Base-by-base conservation (phyloP, 2,797 vertebrate species). In the Kryptolebias ocellatus region DNA sequence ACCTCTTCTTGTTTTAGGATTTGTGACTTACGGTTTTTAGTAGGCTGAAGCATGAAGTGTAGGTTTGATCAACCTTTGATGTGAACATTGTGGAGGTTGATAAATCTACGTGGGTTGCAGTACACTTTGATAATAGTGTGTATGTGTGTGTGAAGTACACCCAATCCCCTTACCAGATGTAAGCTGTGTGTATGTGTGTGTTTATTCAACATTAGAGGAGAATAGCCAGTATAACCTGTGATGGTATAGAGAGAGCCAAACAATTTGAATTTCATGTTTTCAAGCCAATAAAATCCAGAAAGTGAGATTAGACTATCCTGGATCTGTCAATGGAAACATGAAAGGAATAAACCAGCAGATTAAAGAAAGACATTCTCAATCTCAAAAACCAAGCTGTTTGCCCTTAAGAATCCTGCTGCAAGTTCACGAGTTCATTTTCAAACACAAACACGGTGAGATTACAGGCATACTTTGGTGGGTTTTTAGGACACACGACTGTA, bases 1-100 rank as follows among this genome's bases (percentile, higher is more conserved):
- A 86, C 69, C 90, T 54, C 58, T 63, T 75, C 80, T 89, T 90
- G 89, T 91, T 88, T 87, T 37, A 81, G 88, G 89, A 89, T 91
- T 88, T 89, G 70, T 80, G 85, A 87, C 69, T 84, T 78, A 72
- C 4, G 51, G 58, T 60, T 81, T 62, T 81, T 75, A 62, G 79
- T 71, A 75, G 70, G 83, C 80, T 79, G 79, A 69, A 31, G 67
- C 66, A 67, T 63, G 69, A 79, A 81, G 74, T 76, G 70, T 46
- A 78, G 75, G 69, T 76, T 75, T 80, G 72, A 67, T 74, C 77
- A 88, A 81, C 79, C 86, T 89, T 90, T 88, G 79, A 86, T 84
- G 79, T 79, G 18, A 65, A 67, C 50, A 61, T 69, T 87, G 73
- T 78, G 85, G 84, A 87, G 87, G 89, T 75, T 90, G 86, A 82